Conservation (phyloP, 2,113 vertebrate species). For the Scomber japonicus region DNA sequence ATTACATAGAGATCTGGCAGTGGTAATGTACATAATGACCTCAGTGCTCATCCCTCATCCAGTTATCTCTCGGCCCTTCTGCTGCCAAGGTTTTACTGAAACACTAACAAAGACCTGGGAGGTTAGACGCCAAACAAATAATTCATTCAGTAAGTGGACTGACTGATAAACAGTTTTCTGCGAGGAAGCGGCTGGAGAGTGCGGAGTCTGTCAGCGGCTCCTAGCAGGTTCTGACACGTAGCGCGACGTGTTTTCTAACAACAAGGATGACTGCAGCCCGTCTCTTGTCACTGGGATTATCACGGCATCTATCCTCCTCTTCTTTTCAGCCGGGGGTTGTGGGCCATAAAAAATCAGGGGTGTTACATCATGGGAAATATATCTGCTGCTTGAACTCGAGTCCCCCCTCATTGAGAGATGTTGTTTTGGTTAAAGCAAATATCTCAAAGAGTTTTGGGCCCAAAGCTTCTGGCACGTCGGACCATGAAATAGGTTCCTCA, state of each 20-base stretch:
- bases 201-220: not conserved
- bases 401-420: not conserved
- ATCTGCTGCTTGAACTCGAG: slow-evolving; percentile 18
- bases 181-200: slow-evolving; percentile 23
- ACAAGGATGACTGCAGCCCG: not conserved
- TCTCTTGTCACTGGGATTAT: slow-evolving; percentile 36
- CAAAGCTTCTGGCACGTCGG: slow-evolving; percentile 15
- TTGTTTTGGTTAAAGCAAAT: slow-evolving; percentile 37
- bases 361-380: slow-evolving; percentile 44
- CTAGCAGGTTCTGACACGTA: not conserved
- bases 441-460: slow-evolving; percentile 9
- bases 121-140: slow-evolving; percentile 55
- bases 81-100: slow-evolving; percentile 59
- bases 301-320: not conserved
- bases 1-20: slow-evolving; percentile 51
- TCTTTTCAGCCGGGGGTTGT: not conserved
- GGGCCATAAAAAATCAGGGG: not conserved
- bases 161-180: slow-evolving; percentile 56
- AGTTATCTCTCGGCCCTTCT: slow-evolving; percentile 40
- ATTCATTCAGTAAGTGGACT: slow-evolving; percentile 37
- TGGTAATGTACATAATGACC: slow-evolving; percentile 76
- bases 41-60: slow-evolving; percentile 65
- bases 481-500: slow-evolving; percentile 12
- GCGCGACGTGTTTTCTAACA: slow-evolving; percentile 3
- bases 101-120: slow-evolving; percentile 73